A percentile compares a stretch with the other conserved stretches of the same genome.
These are phyloP conservation scores for Leucopsar rothschildi DNA, from an alignment of 2,113 vertebrate genomes.

Conservation along the genomic window DNA sequence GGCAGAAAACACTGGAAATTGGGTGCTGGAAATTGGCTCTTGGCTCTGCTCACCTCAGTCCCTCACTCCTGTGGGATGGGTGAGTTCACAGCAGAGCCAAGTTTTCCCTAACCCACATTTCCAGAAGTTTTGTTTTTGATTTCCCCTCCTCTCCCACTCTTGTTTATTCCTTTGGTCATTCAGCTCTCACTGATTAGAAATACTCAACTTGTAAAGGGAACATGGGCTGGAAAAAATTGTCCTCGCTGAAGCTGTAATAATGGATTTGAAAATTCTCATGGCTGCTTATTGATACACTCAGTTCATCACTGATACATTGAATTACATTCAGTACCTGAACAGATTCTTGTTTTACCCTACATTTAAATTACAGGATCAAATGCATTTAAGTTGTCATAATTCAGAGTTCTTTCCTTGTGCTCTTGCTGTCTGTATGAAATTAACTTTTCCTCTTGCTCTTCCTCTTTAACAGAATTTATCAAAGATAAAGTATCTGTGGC, in stretches of 20 bases:
- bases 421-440: neutral
- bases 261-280: neutral
- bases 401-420: neutral
- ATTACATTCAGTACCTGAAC: neutral
- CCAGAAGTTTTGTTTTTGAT: neutral
- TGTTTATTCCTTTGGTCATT: neutral
- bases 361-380: neutral
- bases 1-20: neutral
- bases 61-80: neutral
- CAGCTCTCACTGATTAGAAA: neutral
- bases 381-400: neutral
- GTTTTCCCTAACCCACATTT: neutral
- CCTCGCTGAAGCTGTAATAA: neutral
- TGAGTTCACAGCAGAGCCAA: neutral
- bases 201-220: neutral
- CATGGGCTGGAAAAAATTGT: neutral
- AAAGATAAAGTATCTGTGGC: fast-evolving
- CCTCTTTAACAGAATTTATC: neutral
- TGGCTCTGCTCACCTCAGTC: neutral
- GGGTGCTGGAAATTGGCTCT: neutral
- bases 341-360: neutral
- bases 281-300: neutral
- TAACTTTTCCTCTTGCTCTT: neutral
- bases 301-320: neutral
- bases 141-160: neutral